Base-by-base conservation (phyloP, 2,113 vertebrate genomes). In the Odocoileus hemionus region DNA sequence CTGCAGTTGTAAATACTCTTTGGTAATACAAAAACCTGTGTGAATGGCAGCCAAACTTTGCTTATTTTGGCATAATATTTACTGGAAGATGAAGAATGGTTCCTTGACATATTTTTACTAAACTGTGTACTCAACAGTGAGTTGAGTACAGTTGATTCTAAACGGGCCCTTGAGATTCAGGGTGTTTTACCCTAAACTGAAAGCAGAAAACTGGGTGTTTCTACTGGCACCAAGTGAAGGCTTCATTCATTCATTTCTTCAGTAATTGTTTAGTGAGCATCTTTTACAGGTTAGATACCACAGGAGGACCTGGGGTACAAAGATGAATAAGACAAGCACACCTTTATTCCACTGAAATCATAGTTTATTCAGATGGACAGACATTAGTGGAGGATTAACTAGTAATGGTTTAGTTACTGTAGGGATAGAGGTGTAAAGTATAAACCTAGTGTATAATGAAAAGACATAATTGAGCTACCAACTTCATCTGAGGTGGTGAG, bases 41-140 rank as follows among this genome's bases (percentile, higher is more conserved):
- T 89, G 43, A 92, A 84, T 64, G 58, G 50, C 39, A 94, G 60
- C 52, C n/a, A 90, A 8, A 64, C 36, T 76, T 97, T 82, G 23
- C n/a, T 97, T 89, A 52, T 76, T 57, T 95, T 74, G 45, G 39
- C 89, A 64, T 89, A 33, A 11, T 78, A 76, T 74, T 95, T 92
- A 43, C 84, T 61, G 16, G 79, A 85, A 90, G 79, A 21, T 84
- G 52, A 54, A 86, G 87, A 89, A 21, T 82, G 16, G 11, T 70
- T 96, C 13, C 50, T 78, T 47, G 39, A 86, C 23, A 82, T 84
- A 47, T 83, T 60, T 80, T 86, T 43, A n/a, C 80, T 90, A 61
- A 82, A 58, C 30, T 70, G 54, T 7, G n/a, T n/a, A n/a, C n/a
- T n/a, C n/a, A n/a, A 89, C 15, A 60, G 28, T 89, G 61, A 74